phyloP scores from a whole-genome alignment of 1,140 invertebrate species.

The Lepidurus packardi region DNA sequence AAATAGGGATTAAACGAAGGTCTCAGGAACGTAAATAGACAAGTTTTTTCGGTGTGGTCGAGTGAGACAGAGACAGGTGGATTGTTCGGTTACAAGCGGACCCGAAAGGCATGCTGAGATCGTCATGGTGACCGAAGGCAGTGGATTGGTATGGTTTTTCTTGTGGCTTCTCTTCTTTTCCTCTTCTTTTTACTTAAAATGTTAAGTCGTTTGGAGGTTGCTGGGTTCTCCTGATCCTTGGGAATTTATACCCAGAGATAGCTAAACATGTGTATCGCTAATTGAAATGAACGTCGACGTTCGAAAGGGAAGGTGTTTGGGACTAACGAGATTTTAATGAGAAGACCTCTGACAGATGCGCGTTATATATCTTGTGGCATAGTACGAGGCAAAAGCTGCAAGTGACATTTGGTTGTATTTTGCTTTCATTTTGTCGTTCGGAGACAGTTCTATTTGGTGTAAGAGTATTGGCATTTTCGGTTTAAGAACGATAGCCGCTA shows the following conservation, averaged over 20 bases:
- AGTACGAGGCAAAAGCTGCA: no score
- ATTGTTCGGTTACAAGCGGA: slow-evolving; percentile 7
- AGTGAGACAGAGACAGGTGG: slow-evolving; percentile 6
- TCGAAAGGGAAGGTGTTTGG: neutral
- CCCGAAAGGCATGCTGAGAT: neutral
- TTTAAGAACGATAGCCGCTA: neutral
- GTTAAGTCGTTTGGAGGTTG: neutral
- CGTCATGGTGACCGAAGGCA: slow-evolving; percentile 28
- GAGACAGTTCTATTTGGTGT: neutral
- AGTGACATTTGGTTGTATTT: no score
- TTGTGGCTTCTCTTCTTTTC: neutral
- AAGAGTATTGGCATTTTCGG: neutral
- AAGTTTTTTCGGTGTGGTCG: neutral
- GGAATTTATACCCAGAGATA: neutral
- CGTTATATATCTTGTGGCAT: neutral
- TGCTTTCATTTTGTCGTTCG: neutral
- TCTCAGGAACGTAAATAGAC: no score
- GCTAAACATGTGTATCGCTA: no score
- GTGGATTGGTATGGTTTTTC: slow-evolving; percentile 28
- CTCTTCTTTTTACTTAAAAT: neutral
- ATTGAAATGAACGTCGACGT: no score
- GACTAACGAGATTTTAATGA: neutral
- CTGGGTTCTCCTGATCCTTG: neutral
- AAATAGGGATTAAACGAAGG: neutral
- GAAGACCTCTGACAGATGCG: neutral